phyloP scores from a whole-genome alignment of 2,113 vertebrate species.

The Oryzias javanicus region DNA sequence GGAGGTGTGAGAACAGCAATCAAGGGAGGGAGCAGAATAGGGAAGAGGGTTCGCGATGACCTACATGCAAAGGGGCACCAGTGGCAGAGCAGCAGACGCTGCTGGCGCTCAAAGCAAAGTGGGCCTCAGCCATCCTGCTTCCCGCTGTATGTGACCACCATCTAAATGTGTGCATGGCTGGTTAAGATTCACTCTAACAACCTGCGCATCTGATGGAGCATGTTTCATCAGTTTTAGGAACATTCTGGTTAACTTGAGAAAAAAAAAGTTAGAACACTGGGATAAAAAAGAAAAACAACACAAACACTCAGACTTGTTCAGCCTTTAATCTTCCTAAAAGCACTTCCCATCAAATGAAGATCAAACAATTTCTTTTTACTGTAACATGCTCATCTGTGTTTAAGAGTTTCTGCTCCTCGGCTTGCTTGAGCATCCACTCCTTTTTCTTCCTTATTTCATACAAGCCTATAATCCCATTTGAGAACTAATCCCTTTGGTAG shows the following conservation, averaged over 20 bases:
- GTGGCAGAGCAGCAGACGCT: constrained; percentile 52
- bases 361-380: constrained; percentile 35
- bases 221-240: constrained; percentile 48
- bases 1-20: background rate
- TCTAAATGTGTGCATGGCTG: constrained; percentile 16
- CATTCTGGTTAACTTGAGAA: constrained; percentile 42
- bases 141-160: constrained; percentile 27
- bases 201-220: constrained; percentile 41
- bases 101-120: constrained; percentile 47
- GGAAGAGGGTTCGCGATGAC: constrained; percentile 46
- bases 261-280: background rate
- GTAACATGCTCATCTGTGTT: constrained; percentile 37
- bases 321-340: constrained; percentile 20
- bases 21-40: constrained; percentile 10
- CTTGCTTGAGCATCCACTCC: constrained; percentile 26
- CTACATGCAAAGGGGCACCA: constrained; percentile 64
- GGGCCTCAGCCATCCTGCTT: constrained; percentile 40
- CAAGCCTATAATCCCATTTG: constrained; percentile 57
- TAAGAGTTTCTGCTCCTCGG: constrained; percentile 42
- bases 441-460: constrained; percentile 37
- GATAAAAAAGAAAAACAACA: constrained; percentile 1
- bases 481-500: constrained; percentile 59
- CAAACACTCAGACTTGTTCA: constrained; percentile 6
- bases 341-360: constrained; percentile 35
- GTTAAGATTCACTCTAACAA: constrained; percentile 24